Evolutionary conservation across 2,888 invertebrate genomes (phyloP).

Genomic region (Caenorhabditis sp.): DNA sequence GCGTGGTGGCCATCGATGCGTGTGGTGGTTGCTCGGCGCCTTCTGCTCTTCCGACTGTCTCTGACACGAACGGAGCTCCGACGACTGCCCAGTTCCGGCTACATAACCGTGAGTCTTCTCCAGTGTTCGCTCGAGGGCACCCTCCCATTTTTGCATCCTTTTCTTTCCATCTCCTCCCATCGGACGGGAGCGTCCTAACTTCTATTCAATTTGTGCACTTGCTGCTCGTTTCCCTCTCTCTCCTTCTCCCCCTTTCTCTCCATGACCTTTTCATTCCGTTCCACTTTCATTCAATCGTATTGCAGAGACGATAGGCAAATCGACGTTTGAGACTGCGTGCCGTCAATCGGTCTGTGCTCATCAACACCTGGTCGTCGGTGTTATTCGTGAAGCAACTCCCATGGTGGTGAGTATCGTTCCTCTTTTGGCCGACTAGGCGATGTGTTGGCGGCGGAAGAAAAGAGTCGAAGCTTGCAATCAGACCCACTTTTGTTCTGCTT

Average conservation of each 20-base stretch:
- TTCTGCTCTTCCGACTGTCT: constrained; percentile 24
- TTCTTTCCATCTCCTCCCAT: background rate
- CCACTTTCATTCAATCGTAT: background rate
- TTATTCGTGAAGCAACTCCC: constrained; percentile 65
- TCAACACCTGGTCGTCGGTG: constrained; percentile 56
- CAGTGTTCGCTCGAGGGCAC: constrained; percentile 5
- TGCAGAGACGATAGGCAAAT: constrained; percentile 33
- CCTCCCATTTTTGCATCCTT: background rate
- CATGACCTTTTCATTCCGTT: no score
- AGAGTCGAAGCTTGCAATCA: constrained; percentile 35
- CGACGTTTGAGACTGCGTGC: constrained; percentile 17
- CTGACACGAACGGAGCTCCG: constrained; percentile 34
- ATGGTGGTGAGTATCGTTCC: constrained; percentile 67
- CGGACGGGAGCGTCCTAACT: constrained; percentile 9
- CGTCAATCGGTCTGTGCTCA: constrained; percentile 30
- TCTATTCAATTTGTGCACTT: constrained; percentile 56
- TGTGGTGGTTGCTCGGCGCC: constrained; percentile 38
- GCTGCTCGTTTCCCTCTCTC: constrained; percentile 20
- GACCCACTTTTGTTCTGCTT: constrained; percentile 50
- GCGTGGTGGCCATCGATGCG: constrained; percentile 65
- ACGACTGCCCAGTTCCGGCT: constrained; percentile 1
- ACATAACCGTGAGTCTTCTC: constrained; percentile 27
- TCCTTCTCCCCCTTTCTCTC: constrained; percentile 16
- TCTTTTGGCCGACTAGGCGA: background rate
- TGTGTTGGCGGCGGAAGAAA: background rate